These are phyloP conservation scores for Troides aeacus DNA, from an alignment of 2,888 invertebrate species.

Conservation along the genomic window DNA sequence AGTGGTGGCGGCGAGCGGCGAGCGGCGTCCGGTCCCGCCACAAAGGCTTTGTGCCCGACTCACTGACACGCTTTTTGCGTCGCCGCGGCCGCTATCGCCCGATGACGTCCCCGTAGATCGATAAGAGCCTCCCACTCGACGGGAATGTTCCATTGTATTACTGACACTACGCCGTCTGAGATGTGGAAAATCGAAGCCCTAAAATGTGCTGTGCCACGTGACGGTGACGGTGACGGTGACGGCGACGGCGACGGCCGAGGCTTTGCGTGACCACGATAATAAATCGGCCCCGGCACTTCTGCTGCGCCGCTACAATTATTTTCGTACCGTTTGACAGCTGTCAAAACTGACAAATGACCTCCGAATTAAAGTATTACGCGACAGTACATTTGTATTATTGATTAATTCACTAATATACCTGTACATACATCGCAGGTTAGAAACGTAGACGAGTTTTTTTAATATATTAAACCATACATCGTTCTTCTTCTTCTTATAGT, in stretches of 20 bases:
- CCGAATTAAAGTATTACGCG: constrained; percentile 14
- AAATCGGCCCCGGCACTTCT: constrained; percentile 8
- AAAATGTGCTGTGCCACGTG: constrained; percentile 54
- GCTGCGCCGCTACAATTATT: constrained; percentile 17
- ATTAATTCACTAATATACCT: constrained; percentile 9
- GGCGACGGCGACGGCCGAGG: constrained; percentile 9
- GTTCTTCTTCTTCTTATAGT: too few species aligned
- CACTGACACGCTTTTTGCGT: constrained; percentile 79
- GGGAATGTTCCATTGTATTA: constrained; percentile 75
- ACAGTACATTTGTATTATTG: constrained; percentile 11
- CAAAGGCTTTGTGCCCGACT: constrained; percentile 75
- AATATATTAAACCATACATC: too few species aligned
- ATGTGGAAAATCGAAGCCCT: constrained; percentile 74
- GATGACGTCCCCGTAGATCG: constrained; percentile 78
- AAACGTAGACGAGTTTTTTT: background rate
- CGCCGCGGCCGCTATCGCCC: constrained; percentile 71
- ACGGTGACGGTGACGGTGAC: constrained; percentile 50
- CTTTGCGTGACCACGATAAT: constrained; percentile 33
- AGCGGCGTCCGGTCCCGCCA: constrained; percentile 71
- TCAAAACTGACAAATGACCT: constrained; percentile 26
- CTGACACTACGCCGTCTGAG: constrained; percentile 74
- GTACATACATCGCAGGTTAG: background rate
- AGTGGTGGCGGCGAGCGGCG: constrained; percentile 63
- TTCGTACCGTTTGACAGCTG: constrained; percentile 21
- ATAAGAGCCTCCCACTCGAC: constrained; percentile 77